These are phyloP conservation scores for Spodoptera exigua DNA, from an alignment of 2,888 invertebrate genomes.

Conservation along the genomic window DNA sequence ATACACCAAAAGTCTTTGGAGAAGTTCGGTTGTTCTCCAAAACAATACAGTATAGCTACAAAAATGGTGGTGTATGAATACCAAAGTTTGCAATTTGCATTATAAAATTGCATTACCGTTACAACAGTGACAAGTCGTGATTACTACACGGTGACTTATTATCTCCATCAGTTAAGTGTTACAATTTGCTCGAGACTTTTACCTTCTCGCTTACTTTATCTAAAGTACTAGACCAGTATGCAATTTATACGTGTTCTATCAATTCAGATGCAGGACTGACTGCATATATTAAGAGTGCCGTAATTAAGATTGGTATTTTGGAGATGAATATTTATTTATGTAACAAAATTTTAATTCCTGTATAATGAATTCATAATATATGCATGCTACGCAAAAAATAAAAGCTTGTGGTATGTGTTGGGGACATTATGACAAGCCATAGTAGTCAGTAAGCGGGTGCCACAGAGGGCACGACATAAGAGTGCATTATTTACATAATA, in stretches of 20 bases:
- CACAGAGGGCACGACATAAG: conserved; percentile 61
- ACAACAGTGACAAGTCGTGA: conserved; percentile 35
- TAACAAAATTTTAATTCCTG: conserved; percentile 4
- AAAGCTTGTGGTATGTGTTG: conserved; percentile 42
- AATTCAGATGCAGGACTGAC: conserved; percentile 40
- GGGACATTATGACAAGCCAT: conserved; percentile 44
- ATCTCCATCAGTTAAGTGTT: conserved; percentile 42
- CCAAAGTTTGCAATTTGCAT: conserved; percentile 5
- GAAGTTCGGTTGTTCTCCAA: no score
- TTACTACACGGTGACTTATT: conserved; percentile 47
- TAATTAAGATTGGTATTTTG: conserved; percentile 42
- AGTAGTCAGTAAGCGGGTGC: conserved; percentile 47
- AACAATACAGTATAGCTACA: no score
- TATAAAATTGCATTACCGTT: conserved; percentile 42
- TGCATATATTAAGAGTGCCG: conserved; percentile 42
- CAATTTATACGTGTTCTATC: conserved; percentile 55
- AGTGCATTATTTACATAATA: conserved; percentile 83
- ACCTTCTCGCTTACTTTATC: conserved; percentile 44
- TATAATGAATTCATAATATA: background rate
- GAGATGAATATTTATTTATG: conserved; percentile 26
- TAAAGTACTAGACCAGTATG: conserved; percentile 48
- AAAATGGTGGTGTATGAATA: no score
- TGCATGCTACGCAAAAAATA: conserved; percentile 28
- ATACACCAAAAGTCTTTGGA: no score
- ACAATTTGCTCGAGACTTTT: conserved; percentile 44